phyloP scores from a whole-genome alignment of 2,888 invertebrate genomes.

The Zaprionus bogoriensis region DNA sequence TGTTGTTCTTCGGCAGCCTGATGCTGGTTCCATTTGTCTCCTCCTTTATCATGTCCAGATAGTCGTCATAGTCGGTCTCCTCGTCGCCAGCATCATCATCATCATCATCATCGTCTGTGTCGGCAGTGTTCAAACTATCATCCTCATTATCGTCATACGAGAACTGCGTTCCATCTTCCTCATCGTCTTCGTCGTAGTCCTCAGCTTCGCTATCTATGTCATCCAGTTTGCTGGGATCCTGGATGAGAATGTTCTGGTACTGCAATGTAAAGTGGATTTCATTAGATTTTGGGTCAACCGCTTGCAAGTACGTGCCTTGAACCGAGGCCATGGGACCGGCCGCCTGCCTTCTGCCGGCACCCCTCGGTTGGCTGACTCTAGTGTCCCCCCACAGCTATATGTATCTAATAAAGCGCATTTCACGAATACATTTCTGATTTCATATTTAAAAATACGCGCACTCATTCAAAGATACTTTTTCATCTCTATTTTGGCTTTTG shows the following conservation, averaged over 20 bases:
- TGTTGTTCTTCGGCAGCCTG: background rate
- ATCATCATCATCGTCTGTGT: constrained; percentile 36
- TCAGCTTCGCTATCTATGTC: constrained; percentile 43
- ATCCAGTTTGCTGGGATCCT: constrained; percentile 63
- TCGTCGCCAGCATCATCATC: constrained; percentile 14
- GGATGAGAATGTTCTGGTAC: constrained; percentile 74
- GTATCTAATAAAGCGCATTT: constrained; percentile 33
- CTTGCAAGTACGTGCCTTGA: constrained; percentile 57
- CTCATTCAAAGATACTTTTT: constrained; percentile 51
- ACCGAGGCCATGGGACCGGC: constrained; percentile 1
- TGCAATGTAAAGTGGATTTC: constrained; percentile 47
- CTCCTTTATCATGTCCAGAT: constrained; percentile 49
- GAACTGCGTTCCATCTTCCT: constrained; percentile 1
- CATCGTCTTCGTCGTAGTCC: constrained; percentile 38
- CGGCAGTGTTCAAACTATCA: constrained; percentile 1
- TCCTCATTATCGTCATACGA: constrained; percentile 34
- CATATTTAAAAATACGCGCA: constrained; percentile 65
- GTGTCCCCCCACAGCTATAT: background rate
- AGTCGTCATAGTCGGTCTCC: constrained; percentile 47
- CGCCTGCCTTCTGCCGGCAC: background rate
- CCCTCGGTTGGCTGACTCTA: background rate
- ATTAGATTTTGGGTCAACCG: constrained; percentile 57
- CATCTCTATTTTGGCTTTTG: constrained; percentile 45
- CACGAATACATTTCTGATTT: constrained; percentile 46
- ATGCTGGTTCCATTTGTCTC: constrained; percentile 8